A percentile compares a stretch with the other conserved stretches of the same genome.
phyloP scores from a whole-genome alignment of 2,797 vertebrate genomes.

The Crenuchus spilurus region DNA sequence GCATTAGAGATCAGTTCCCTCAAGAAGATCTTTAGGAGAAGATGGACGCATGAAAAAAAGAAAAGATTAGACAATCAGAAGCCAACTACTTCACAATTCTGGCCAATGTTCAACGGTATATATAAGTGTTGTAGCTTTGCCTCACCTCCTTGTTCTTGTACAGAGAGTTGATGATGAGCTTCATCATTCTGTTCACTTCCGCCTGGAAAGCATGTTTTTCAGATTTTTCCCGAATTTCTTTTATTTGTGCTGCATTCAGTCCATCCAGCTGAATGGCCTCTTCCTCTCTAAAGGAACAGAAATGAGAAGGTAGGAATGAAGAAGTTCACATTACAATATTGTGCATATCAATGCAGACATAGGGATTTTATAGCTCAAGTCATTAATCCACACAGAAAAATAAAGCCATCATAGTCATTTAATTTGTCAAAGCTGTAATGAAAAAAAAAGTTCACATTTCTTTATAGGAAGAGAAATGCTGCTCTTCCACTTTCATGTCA shows the following conservation, averaged over 20 bases:
- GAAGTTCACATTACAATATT: neutral
- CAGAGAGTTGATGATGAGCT: constrained; percentile 98
- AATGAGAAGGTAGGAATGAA: neutral
- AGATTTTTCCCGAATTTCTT: constrained; percentile 95
- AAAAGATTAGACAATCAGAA: neutral
- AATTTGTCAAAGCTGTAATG: too few relatives aligned
- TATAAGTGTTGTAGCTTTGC: neutral
- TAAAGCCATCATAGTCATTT: too few relatives aligned
- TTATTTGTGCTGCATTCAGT: constrained; percentile 95
- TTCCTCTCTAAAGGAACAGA: constrained; percentile 83
- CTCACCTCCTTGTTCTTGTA: constrained; percentile 99
- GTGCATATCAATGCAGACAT: too few relatives aligned
- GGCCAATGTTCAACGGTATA: neutral
- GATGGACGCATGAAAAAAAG: neutral
- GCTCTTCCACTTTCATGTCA: neutral
- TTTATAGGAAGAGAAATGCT: neutral
- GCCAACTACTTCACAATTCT: neutral
- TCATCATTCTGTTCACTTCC: constrained; percentile 99
- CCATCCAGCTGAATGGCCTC: constrained; percentile 97
- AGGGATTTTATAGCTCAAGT: too few relatives aligned
- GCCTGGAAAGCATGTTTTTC: constrained; percentile 97
- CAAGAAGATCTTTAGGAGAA: constrained; percentile 88
- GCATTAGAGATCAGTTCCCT: constrained; percentile 98
- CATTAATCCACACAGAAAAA: too few relatives aligned
- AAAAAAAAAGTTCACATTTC: neutral